These are phyloP conservation scores for Acheta domesticus DNA, from an alignment of 2,888 invertebrate species.

Conservation along the genomic window DNA sequence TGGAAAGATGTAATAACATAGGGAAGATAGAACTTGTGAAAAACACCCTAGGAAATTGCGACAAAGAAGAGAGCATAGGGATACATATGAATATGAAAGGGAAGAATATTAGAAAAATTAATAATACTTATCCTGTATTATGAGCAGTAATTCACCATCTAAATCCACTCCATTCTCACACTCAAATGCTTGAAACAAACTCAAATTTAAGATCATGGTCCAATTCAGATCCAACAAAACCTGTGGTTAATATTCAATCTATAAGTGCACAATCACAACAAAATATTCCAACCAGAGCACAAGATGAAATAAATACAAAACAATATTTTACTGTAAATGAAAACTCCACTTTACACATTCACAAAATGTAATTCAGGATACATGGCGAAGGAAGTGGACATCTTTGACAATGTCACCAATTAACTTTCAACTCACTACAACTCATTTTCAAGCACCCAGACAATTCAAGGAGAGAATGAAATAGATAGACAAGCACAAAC, in stretches of 20 bases:
- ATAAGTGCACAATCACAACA: background rate
- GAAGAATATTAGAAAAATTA: background rate
- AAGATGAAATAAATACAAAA: background rate
- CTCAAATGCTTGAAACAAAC: background rate
- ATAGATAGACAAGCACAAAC: background rate
- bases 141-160: too few species aligned
- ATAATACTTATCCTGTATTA: background rate
- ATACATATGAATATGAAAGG: background rate
- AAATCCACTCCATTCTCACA: background rate
- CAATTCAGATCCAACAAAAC: background rate
- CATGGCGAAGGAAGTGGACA: background rate
- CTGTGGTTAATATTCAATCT: background rate
- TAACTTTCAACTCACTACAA: background rate
- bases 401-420: background rate
- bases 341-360: background rate
- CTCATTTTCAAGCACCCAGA: background rate
- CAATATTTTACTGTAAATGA: background rate
- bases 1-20: background rate
- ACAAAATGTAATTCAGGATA: background rate
- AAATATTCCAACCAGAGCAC: background rate
- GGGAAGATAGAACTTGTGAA: slow-evolving; percentile 5
- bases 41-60: background rate
- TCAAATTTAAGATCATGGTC: background rate
- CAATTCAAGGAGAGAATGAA: background rate
- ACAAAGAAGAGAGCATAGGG: background rate